A percentile compares a stretch with the other conserved stretches of the same genome.
phyloP scores from a whole-genome alignment of 2,888 invertebrate species.

The Perizoma flavofasciatum region DNA sequence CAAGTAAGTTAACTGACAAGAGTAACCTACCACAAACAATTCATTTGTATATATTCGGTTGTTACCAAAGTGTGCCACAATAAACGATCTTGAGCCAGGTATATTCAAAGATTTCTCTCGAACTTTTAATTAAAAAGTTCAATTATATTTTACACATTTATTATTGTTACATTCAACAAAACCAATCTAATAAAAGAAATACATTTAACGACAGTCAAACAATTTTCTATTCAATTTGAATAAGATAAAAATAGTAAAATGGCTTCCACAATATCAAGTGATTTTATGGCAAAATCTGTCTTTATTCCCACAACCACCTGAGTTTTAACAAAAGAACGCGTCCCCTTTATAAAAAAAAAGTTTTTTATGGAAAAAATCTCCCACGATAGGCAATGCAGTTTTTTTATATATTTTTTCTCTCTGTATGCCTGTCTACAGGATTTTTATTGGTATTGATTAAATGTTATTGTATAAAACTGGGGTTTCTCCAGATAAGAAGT shows the following conservation, averaged over 20 bases:
- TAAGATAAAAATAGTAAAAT: slow-evolving; percentile 18
- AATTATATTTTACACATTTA: no score
- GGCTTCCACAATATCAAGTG: slow-evolving; percentile 23
- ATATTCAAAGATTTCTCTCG: no score
- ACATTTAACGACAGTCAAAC: no score
- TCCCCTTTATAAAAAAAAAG: slow-evolving; percentile 55
- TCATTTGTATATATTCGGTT: no score
- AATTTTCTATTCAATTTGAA: not conserved
- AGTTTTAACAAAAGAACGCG: slow-evolving; percentile 60
- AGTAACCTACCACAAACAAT: no score
- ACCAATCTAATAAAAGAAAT: no score
- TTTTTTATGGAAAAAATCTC: slow-evolving; percentile 60
- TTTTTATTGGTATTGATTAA: slow-evolving; percentile 61
- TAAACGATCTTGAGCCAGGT: no score
- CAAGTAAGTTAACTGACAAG: no score
- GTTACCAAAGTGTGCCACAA: no score
- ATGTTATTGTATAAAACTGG: slow-evolving; percentile 47
- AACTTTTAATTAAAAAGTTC: no score
- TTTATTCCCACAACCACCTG: slow-evolving; percentile 66
- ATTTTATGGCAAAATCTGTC: slow-evolving; percentile 35
- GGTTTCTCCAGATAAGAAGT: slow-evolving; percentile 34
- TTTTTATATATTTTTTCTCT: slow-evolving; percentile 48
- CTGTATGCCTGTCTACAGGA: slow-evolving; percentile 44
- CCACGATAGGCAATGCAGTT: slow-evolving; percentile 67
- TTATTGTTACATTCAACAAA: no score